Evolutionary conservation across 23 tunicate genomes (phyloP).

Genomic region (Phallusia fumigata): DNA sequence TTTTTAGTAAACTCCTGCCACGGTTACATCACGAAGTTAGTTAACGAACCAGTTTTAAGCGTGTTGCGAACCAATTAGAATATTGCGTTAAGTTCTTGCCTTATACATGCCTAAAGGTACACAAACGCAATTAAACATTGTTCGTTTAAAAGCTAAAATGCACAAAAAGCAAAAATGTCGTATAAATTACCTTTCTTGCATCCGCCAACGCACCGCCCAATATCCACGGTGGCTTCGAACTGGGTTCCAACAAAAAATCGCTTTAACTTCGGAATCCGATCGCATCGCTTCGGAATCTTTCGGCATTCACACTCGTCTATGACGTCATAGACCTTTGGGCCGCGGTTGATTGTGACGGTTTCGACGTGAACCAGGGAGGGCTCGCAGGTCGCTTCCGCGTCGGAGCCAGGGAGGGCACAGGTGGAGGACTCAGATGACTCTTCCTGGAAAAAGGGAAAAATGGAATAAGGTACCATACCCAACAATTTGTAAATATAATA

Average conservation of each 20-base stretch:
- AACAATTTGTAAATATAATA: no score
- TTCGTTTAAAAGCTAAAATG: no score
- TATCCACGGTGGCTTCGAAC: conserved; percentile 67
- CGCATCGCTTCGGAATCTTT: conserved; percentile 59
- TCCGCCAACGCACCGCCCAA: conserved; percentile 68
- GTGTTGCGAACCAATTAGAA: no score
- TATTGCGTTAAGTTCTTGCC: no score
- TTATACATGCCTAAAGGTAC: no score
- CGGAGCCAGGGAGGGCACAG: not conserved
- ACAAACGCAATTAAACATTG: no score
- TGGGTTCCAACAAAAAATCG: conserved; percentile 64
- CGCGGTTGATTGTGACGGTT: conserved; percentile 33
- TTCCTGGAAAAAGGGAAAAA: not conserved
- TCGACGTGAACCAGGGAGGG: conserved; percentile 54
- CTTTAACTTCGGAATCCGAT: conserved; percentile 58
- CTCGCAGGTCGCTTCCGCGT: conserved; percentile 29
- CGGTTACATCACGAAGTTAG: no score
- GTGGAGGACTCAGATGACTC: conserved; percentile 18
- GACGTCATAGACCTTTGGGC: conserved; percentile 61
- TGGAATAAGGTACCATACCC: no score
- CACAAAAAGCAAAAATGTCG: no score
- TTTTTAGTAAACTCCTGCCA: no score
- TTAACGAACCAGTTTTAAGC: no score
- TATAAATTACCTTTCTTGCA: conserved; percentile 42
- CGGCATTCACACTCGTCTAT: conserved; percentile 72